Conservation (phyloP, 2,888 invertebrate genomes). For the Diplolepis rosae region DNA sequence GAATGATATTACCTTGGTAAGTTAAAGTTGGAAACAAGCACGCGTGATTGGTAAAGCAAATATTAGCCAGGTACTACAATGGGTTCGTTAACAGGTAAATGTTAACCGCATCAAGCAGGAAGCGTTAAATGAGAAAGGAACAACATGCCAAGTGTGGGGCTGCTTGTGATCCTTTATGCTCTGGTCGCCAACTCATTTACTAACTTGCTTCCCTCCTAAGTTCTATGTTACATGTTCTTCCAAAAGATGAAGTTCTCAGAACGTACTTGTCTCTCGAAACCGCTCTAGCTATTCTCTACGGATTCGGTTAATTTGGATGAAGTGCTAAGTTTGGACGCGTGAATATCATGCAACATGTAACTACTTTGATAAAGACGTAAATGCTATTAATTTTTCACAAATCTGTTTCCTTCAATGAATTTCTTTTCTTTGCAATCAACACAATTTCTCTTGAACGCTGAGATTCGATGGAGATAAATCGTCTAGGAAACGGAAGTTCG, state of each 20-base stretch:
- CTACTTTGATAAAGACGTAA: not conserved
- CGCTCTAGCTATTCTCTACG: constrained; percentile 40
- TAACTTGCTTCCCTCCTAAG: constrained; percentile 35
- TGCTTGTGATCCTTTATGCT: constrained; percentile 46
- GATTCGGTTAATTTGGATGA: constrained; percentile 43
- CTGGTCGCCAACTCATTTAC: constrained; percentile 47
- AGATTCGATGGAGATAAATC: not conserved
- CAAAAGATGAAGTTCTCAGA: not conserved
- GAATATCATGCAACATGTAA: not conserved
- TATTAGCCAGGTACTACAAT: constrained; percentile 66
- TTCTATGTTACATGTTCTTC: not conserved
- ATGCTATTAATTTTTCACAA: not conserved
- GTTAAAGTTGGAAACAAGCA: constrained; percentile 45
- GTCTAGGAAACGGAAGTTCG: not conserved
- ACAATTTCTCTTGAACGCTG: not conserved
- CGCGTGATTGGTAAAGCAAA: constrained; percentile 62
- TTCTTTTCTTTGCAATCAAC: not conserved
- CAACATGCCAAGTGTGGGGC: constrained; percentile 41
- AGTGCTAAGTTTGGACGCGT: constrained; percentile 27
- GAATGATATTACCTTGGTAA: constrained; percentile 6
- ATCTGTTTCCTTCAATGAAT: not conserved
- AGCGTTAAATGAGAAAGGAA: constrained; percentile 59
- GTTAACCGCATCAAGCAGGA: constrained; percentile 63
- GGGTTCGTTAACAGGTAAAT: constrained; percentile 68
- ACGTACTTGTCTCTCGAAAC: not conserved